Percentiles rank a stretch among this genome's conserved stretches.
phyloP scores from a whole-genome alignment of 2,888 invertebrate species.

The Amphimallon solstitiale region DNA sequence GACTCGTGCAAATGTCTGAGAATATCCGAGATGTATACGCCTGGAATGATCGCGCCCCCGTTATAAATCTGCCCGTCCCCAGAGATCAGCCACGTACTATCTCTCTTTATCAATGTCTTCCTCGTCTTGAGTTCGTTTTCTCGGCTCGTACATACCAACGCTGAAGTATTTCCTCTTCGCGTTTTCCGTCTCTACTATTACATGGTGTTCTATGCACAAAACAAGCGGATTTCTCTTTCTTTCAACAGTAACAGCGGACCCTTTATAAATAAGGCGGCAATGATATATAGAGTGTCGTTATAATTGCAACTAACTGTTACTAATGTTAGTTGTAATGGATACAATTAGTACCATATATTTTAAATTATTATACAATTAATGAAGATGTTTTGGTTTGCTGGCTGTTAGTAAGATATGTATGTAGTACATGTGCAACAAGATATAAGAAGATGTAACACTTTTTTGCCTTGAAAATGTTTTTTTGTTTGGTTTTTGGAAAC shows the following conservation, averaged over 20 bases:
- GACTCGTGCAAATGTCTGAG: conserved; percentile 49
- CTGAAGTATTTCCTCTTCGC: conserved; percentile 19
- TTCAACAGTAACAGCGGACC: conserved; percentile 1
- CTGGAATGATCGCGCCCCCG: conserved; percentile 54
- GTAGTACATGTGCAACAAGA: neutral
- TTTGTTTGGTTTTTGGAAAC: too few relatives aligned
- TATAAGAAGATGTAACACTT: too few relatives aligned
- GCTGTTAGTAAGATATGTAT: conserved; percentile 14
- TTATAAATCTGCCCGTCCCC: conserved; percentile 55
- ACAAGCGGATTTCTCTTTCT: conserved; percentile 9
- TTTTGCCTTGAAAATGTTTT: too few relatives aligned
- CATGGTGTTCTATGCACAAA: neutral
- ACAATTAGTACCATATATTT: conserved; percentile 28
- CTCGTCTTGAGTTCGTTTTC: conserved; percentile 16
- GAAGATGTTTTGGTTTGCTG: conserved; percentile 10
- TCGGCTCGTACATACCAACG: neutral
- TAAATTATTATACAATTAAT: conserved; percentile 21
- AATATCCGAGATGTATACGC: conserved; percentile 54
- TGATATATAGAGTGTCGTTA: conserved; percentile 20
- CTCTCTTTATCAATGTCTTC: conserved; percentile 58
- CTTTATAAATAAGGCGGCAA: conserved; percentile 7
- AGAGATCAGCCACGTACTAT: conserved; percentile 59
- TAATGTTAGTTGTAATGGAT: conserved; percentile 32
- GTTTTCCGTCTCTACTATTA: conserved; percentile 22
- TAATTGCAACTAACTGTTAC: conserved; percentile 26